These are phyloP conservation scores for Anticlea derivata DNA, from an alignment of 2,888 invertebrate genomes.

Conservation along the genomic window DNA sequence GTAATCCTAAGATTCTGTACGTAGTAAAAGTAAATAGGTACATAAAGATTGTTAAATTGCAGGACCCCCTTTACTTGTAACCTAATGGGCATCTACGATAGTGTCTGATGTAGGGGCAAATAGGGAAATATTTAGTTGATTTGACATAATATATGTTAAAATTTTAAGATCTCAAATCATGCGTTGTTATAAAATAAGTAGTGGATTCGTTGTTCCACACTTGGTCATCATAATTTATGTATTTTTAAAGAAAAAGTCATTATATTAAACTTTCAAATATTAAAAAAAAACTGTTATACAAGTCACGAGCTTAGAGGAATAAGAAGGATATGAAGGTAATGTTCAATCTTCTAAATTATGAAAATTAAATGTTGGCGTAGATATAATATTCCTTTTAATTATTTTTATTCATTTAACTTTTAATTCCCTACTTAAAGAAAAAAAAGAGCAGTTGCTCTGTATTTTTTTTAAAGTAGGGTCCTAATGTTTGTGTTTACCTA, in stretches of 20 bases:
- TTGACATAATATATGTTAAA: neutral
- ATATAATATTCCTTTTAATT: too few species aligned
- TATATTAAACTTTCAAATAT: neutral
- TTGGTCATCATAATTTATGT: neutral
- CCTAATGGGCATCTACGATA: too few species aligned
- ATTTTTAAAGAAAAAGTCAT: conserved; percentile 17
- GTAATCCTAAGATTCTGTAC: neutral
- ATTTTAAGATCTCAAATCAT: conserved; percentile 14
- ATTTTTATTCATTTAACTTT: too few species aligned
- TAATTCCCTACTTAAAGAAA: too few species aligned
- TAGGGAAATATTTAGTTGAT: neutral
- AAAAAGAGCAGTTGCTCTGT: too few species aligned
- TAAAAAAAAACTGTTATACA: conserved; percentile 46
- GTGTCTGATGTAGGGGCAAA: neutral
- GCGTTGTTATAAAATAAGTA: neutral
- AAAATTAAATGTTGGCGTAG: too few species aligned
- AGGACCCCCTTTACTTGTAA: too few species aligned
- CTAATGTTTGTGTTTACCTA: too few species aligned
- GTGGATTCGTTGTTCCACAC: neutral
- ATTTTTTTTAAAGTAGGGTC: too few species aligned
- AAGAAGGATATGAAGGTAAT: too few species aligned
- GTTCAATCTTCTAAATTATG: neutral
- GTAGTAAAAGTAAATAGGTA: neutral
- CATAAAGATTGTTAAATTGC: too few species aligned
- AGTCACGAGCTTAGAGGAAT: conserved; percentile 61